Conservation (phyloP, 1,140 invertebrate genomes). For the Vollenhovia emeryi region DNA sequence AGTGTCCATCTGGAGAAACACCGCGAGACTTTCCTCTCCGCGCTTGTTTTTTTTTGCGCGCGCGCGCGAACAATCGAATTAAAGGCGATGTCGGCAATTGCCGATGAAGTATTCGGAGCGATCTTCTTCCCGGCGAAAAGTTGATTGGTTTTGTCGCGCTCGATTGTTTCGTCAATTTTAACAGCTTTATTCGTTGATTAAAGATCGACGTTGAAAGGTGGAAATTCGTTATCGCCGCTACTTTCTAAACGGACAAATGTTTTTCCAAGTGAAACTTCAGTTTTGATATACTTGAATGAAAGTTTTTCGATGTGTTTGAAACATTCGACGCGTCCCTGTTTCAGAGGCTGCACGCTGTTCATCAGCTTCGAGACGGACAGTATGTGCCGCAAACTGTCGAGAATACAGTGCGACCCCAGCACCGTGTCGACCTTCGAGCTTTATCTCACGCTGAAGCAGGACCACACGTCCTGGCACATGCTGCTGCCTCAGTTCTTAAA, state of each 20-base stretch:
- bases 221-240: neutral
- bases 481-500: slow-evolving; percentile 94
- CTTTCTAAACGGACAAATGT: neutral
- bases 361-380: slow-evolving; percentile 90
- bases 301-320: neutral
- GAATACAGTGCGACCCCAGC: slow-evolving; percentile 92
- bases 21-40: neutral
- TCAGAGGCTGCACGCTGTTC: slow-evolving; percentile 90
- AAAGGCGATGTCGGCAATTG: neutral
- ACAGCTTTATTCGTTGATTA: neutral
- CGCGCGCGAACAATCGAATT: neutral
- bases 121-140: neutral
- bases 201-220: neutral
- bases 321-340: slow-evolving; percentile 63
- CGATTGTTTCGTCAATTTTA: neutral
- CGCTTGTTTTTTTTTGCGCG: neutral
- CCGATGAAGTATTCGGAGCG: neutral
- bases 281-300: neutral
- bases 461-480: slow-evolving; percentile 92
- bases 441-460: slow-evolving; percentile 93
- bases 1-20: neutral
- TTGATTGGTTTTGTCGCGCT: neutral
- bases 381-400: slow-evolving; percentile 87
- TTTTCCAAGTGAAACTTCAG: neutral
- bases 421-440: slow-evolving; percentile 95